These are phyloP conservation scores for Chelmon rostratus DNA, from an alignment of 2,797 vertebrate genomes.

Conservation along the genomic window DNA sequence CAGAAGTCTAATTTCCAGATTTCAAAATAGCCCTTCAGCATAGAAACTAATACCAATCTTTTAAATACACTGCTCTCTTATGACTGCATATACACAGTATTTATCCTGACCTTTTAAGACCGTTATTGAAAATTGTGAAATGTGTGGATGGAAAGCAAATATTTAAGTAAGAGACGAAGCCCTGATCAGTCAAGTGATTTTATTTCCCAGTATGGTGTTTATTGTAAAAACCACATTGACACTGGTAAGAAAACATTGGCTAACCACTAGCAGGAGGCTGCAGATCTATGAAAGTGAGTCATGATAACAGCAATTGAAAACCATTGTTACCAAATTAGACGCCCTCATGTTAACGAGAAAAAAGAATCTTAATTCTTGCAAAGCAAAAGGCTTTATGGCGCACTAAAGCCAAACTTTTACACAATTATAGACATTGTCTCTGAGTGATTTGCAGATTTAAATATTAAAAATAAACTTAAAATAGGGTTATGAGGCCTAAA, in stretches of 20 bases:
- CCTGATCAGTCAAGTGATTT: not conserved
- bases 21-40: slow-evolving; percentile 1
- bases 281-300: slow-evolving; percentile 41
- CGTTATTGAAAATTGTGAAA: slow-evolving; percentile 7
- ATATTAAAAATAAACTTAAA: not conserved
- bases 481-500: not conserved
- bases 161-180: slow-evolving; percentile 10
- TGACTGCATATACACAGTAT: too few relatives aligned
- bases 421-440: not conserved
- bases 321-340: slow-evolving; percentile 30
- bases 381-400: not conserved
- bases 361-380: not conserved
- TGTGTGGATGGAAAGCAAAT: not conserved
- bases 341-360: slow-evolving; percentile 18
- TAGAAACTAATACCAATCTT: not conserved
- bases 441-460: not conserved
- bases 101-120: slow-evolving; percentile 7
- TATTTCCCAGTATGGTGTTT: slow-evolving; percentile 3
- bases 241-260: slow-evolving; percentile 16
- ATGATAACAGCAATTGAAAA: slow-evolving; percentile 48
- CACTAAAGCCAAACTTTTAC: not conserved
- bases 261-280: slow-evolving; percentile 38
- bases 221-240: slow-evolving; percentile 19
- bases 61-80: not conserved
- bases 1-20: slow-evolving; percentile 1